Evolutionary conservation across 2,888 invertebrate species (phyloP).

Genomic region (Limnephilus auricula): DNA sequence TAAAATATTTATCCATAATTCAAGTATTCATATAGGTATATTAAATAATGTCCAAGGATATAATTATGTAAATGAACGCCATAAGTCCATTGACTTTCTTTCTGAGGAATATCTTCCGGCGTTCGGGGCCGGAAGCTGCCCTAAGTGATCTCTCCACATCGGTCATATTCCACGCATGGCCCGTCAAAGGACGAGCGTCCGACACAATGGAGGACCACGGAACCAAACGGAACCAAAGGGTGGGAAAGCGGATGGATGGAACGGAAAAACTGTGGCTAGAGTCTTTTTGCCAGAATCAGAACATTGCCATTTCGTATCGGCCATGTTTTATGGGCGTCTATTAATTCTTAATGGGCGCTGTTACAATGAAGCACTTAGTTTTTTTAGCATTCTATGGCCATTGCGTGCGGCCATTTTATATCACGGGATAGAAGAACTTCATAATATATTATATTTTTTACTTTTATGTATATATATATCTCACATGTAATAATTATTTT

Average conservation of each 20-base stretch:
- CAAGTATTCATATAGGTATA: neutral
- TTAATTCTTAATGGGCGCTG: conserved; percentile 13
- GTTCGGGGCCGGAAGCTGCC: conserved; percentile 53
- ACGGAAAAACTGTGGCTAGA: conserved; percentile 9
- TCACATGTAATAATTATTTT: neutral
- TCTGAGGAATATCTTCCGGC: conserved; percentile 58
- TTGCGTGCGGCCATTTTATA: neutral
- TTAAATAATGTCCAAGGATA: neutral
- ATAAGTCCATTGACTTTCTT: neutral
- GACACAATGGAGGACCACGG: conserved; percentile 22
- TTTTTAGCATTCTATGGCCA: conserved; percentile 13
- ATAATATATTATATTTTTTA: neutral
- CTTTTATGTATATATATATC: neutral
- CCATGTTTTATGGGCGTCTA: conserved; percentile 31
- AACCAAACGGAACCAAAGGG: neutral
- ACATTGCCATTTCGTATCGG: conserved; percentile 29
- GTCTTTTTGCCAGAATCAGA: conserved; percentile 13
- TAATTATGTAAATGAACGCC: neutral
- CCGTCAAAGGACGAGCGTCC: conserved; percentile 43
- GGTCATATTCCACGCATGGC: conserved; percentile 49
- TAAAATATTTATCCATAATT: no score
- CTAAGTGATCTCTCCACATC: conserved; percentile 55
- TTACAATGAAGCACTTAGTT: conserved; percentile 20
- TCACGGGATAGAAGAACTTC: neutral
- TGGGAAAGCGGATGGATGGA: conserved; percentile 28